phyloP scores from a whole-genome alignment of 2,113 vertebrate species.

The Ciconia maguari region DNA sequence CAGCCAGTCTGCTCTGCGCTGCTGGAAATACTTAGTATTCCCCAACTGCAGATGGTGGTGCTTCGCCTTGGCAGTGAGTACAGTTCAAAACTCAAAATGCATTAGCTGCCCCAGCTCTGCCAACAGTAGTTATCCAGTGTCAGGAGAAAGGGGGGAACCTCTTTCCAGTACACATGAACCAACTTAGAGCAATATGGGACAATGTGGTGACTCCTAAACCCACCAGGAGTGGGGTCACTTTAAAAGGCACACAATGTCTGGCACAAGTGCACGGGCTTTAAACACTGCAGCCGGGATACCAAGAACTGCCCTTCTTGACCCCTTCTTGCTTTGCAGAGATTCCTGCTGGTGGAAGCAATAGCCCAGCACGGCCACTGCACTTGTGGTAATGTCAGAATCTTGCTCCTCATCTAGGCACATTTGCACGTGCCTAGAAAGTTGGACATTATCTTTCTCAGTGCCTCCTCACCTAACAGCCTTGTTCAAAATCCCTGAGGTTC shows the following conservation, averaged over 20 bases:
- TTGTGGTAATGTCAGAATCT: neutral
- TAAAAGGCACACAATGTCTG: neutral
- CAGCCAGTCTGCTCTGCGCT: neutral
- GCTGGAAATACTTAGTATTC: neutral
- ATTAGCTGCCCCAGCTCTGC: neutral
- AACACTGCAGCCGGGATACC: neutral
- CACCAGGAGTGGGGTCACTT: neutral
- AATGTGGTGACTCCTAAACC: neutral
- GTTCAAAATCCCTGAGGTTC: neutral
- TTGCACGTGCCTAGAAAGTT: neutral
- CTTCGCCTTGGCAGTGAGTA: neutral
- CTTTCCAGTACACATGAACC: neutral
- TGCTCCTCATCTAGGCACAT: neutral
- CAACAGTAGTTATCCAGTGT: neutral
- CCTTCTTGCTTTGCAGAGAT: neutral
- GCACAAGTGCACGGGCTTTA: fast-evolving
- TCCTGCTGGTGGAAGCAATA: neutral
- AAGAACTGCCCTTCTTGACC: neutral
- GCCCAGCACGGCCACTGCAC: neutral
- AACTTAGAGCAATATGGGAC: neutral
- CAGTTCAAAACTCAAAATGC: neutral
- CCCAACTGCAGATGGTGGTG: neutral
- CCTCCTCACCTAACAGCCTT: neutral
- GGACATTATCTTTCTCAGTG: neutral
- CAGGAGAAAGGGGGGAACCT: neutral